Conservation (phyloP, 2,113 vertebrate genomes). For the Atrichornis clamosus region DNA sequence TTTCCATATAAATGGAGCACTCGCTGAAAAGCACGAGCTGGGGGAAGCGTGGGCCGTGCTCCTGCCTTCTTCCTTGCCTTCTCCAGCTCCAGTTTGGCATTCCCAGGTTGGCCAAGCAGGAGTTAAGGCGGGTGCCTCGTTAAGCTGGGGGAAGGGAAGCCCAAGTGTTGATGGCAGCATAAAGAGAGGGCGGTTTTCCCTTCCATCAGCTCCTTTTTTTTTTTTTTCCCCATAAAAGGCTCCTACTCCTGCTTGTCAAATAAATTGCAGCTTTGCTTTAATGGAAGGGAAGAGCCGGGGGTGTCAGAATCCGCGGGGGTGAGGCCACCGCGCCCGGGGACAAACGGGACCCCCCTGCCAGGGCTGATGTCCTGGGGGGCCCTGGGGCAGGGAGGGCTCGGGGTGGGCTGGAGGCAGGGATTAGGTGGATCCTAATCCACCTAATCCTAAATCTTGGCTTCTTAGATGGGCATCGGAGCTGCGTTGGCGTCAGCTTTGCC, state of each 20-base stretch:
- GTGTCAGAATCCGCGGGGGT: neutral
- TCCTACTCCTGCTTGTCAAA: neutral
- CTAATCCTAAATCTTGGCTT: neutral
- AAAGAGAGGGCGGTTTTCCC: constrained; percentile 25
- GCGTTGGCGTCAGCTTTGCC: fast-evolving
- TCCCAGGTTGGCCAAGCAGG: neutral
- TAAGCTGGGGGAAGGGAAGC: constrained; percentile 18
- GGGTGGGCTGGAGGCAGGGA: neutral
- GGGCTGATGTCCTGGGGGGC: neutral
- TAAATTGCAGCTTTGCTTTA: neutral
- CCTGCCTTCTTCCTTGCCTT: neutral
- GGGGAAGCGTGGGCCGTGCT: fast-evolving
- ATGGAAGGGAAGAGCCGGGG: neutral
- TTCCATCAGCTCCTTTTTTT: neutral
- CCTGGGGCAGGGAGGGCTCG: neutral
- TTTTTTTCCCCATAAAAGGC: neutral
- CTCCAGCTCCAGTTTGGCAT: fast-evolving
- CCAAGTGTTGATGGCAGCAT: neutral
- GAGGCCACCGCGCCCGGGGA: neutral
- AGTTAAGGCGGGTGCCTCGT: neutral
- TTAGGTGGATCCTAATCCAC: neutral
- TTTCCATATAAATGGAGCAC: neutral
- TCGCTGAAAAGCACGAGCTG: neutral
- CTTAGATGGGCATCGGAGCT: neutral
- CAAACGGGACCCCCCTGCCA: neutral